Conservation (phyloP, 2,888 invertebrate species). For the Cepaea hortensis region DNA sequence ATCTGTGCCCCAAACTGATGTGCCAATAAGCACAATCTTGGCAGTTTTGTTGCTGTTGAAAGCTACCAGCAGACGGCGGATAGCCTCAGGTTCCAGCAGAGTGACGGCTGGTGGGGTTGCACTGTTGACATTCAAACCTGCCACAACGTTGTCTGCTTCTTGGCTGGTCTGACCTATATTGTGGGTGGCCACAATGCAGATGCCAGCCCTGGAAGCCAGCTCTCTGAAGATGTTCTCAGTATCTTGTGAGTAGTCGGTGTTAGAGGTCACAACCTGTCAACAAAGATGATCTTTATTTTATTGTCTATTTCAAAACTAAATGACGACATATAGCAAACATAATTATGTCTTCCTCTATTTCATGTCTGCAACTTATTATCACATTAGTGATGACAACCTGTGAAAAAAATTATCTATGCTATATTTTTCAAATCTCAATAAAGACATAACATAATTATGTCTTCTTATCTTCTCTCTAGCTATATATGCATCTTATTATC, state of each 20-base stretch:
- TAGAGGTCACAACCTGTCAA: conserved; percentile 31
- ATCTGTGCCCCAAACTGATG: conserved; percentile 56
- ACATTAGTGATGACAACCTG: too few relatives aligned
- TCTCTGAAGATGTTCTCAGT: conserved; percentile 55
- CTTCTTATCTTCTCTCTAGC: too few relatives aligned
- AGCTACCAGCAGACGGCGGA: conserved; percentile 54
- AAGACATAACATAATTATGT: too few relatives aligned
- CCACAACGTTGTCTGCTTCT: background rate
- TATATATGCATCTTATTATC: too few relatives aligned
- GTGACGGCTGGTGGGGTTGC: conserved; percentile 64
- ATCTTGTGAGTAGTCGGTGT: conserved; percentile 54
- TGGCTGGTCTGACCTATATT: conserved; percentile 37
- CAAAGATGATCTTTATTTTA: background rate
- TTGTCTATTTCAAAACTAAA: background rate
- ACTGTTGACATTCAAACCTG: conserved; percentile 50
- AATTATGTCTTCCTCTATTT: too few relatives aligned
- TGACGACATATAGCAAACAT: background rate
- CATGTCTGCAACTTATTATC: too few relatives aligned
- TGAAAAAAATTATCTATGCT: too few relatives aligned
- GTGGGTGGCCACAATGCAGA: conserved; percentile 68
- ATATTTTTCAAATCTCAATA: too few relatives aligned
- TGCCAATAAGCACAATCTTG: conserved; percentile 66
- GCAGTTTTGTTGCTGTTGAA: conserved; percentile 54
- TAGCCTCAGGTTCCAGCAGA: conserved; percentile 51
- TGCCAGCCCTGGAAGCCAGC: conserved; percentile 63